These are phyloP conservation scores for Perodicticus potto DNA, from an alignment of 2,797 vertebrate genomes.

Conservation along the genomic window DNA sequence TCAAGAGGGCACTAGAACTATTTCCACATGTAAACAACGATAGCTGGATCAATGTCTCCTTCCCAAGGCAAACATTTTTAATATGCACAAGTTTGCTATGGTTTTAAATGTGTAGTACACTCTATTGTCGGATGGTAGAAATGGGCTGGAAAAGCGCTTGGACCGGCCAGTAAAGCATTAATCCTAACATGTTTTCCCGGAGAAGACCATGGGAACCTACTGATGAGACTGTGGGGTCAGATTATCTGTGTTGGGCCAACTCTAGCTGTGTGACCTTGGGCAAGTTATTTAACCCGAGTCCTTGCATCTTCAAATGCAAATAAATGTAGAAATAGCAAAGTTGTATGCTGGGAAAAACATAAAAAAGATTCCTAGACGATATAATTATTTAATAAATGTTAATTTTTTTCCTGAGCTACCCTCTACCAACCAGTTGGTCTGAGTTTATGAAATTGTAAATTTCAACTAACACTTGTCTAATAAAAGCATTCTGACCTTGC, in stretches of 20 bases:
- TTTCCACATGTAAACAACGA: slow-evolving; percentile 41
- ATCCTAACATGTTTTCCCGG: background rate
- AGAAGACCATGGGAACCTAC: background rate
- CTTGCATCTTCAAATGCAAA: background rate
- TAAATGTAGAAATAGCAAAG: background rate
- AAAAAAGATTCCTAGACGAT: background rate
- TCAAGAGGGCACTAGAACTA: slow-evolving; percentile 22
- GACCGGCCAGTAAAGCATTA: background rate
- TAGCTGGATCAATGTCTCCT: slow-evolving; percentile 13
- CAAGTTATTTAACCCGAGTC: background rate
- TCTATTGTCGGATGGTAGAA: background rate
- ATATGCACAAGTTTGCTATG: background rate
- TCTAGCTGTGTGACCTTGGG: slow-evolving; percentile 3
- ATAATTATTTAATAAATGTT: background rate
- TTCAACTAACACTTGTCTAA: slow-evolving; percentile 53
- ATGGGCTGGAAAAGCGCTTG: background rate
- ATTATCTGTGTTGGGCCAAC: background rate
- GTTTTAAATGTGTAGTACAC: background rate
- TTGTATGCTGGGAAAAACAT: background rate
- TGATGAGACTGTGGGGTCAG: background rate
- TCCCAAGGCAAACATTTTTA: slow-evolving; percentile 40
- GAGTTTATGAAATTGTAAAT: slow-evolving; percentile 62
- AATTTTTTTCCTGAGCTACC: slow-evolving; percentile 25
- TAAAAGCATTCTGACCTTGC: slow-evolving; percentile 54
- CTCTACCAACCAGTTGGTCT: slow-evolving; percentile 46